Evolutionary conservation across 2,888 invertebrate genomes (phyloP).

Genomic region (Dusona sp.): DNA sequence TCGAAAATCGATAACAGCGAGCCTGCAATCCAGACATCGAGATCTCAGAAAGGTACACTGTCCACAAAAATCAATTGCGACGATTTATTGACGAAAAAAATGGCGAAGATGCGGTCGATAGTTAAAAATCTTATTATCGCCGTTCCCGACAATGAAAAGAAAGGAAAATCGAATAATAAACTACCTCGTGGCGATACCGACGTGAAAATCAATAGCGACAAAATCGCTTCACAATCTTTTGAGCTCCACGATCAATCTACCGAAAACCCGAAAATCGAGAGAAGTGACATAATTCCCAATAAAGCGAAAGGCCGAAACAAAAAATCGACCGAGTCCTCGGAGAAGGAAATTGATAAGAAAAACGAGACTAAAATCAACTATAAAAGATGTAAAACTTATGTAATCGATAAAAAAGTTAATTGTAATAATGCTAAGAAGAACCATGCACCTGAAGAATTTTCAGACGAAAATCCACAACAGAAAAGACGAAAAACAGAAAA

Average conservation of each 20-base stretch:
- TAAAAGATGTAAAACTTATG: constrained; percentile 69
- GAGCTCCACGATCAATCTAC: neutral
- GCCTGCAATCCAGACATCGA: constrained; percentile 1
- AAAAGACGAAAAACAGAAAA: constrained; percentile 50
- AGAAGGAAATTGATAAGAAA: constrained; percentile 13
- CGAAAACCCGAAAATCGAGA: neutral
- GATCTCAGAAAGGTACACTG: neutral
- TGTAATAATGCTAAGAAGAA: neutral
- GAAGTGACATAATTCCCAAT: neutral
- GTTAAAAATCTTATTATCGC: constrained; percentile 2
- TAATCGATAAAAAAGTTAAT: constrained; percentile 58
- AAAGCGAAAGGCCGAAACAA: neutral
- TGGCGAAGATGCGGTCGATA: neutral
- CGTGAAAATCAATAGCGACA: neutral
- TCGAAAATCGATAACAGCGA: neutral
- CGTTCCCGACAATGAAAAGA: neutral
- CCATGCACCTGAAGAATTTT: constrained; percentile 43
- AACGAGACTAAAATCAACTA: constrained; percentile 28
- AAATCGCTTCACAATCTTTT: constrained; percentile 5
- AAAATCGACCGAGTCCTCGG: neutral
- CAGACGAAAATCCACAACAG: constrained; percentile 50
- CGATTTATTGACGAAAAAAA: constrained; percentile 5
- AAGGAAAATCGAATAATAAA: neutral
- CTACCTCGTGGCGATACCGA: neutral
- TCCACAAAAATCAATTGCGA: neutral